Evolutionary conservation across 2,113 vertebrate genomes (phyloP), one percentile per base, ranked within the genome.

Genomic region (Heterocephalus glaber): DNA sequence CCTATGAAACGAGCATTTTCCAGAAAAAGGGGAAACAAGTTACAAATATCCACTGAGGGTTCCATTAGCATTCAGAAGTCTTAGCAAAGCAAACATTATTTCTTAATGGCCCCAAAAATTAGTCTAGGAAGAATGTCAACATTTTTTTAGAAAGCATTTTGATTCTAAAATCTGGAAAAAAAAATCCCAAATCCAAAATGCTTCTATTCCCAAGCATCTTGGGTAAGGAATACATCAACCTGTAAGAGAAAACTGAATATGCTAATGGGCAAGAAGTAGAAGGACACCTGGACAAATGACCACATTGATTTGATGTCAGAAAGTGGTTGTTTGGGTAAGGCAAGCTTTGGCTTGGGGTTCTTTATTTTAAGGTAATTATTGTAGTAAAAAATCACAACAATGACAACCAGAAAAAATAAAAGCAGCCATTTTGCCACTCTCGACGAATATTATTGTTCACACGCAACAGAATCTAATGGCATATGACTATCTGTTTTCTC

Each of bases 271-370:
- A 9, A 11, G 47, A 44, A 44, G 41, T 41, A 74, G 38, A 44
- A 74, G 24, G 41, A 6, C 58, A 35, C 0, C 41, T 22, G 54
- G 41, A 56, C 38, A 41, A 11, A 56, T 0, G 60, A 13, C 24
- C 22, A 6, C 33, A 3, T 1, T 24, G 56, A n/a, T 38, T 30
- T 8, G 44, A 41, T 13, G 30, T 33, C 58, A 24, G 17, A 60
- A 80, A 33, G 54, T 8, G 35, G 6, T 20, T 22, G 61, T 49
- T 19, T 49, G 33, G 63, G 47, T 14, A 26, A 80, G 38, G 16
- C 11, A 26, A 13, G 30, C 41, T 35, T 76, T 77, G 54, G 28
- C 76, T 56, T 17, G 30, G 54, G 5, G 61, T 47, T 38, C 81
- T 93, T 61, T 89, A 54, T 47, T 76, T 56, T 12, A 60, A 19